Base-by-base conservation (phyloP, 1,140 invertebrate species). In the Littorina saxatilis region DNA sequence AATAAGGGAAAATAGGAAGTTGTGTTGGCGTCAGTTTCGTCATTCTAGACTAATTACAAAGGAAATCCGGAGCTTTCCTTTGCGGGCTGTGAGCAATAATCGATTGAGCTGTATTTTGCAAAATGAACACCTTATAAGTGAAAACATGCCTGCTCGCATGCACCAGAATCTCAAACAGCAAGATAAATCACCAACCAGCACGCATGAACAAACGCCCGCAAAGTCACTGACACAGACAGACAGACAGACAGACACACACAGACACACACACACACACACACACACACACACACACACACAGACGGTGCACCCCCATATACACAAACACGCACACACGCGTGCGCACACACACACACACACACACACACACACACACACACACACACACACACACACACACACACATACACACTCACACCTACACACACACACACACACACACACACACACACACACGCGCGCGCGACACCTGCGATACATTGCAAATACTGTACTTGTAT, bases 231-330 rank as follows among this genome's bases (percentile, higher is more conserved):
- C 61, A 63, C 1, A 63, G 15, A 63, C 61, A 63, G 0, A 63
- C 61, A 63, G 15, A 63, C 61, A 3, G 15, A 63, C 61, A 3
- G 15, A 63, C 61, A 63, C 61, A 63, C 61, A 63, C 61, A 63
- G 15, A 63, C 61, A 63, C 61, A 63, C 61, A 63, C 61, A 63
- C 61, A 63, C 61, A 63, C 61, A 63, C 61, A 63, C 61, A 1
- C 1, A 63, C 1, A 63, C 61, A 63, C 61, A 63, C 61, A 32
- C 61, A 32, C n/a, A n/a, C n/a, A n/a, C n/a, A n/a, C n/a, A n/a
- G n/a, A n/a, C n/a, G n/a, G n/a, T n/a, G n/a, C n/a, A 15, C 15
- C 9, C 2, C 9, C 61, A 1, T n/a, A 63, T n/a, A 63, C 61
- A 3, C 61, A 3, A 15, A 3, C 61, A 3, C 61, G 2, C 61